phyloP scores from a whole-genome alignment of 2,888 invertebrate species.

The Lottia scabra region DNA sequence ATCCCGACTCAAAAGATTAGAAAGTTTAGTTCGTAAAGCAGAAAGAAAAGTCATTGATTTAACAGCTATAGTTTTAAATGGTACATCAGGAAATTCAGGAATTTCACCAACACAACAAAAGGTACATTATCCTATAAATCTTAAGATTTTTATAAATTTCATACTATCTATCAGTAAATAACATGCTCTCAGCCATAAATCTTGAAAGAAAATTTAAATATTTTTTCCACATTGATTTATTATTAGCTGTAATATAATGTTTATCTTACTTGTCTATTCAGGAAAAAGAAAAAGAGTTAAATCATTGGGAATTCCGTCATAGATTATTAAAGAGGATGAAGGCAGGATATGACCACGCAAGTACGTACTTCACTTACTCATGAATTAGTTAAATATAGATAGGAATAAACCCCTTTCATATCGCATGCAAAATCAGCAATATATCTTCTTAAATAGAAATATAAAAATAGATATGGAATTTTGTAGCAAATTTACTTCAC shows the following conservation, averaged over 20 bases:
- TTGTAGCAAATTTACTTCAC: too few species aligned
- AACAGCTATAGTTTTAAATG: slow-evolving; percentile 71
- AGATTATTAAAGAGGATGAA: slow-evolving; percentile 84
- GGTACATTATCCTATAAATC: slow-evolving; percentile 30
- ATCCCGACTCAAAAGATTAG: slow-evolving; percentile 57
- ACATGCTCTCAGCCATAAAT: too few species aligned
- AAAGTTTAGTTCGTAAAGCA: slow-evolving; percentile 75
- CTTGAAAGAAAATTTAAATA: background rate
- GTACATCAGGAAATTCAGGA: slow-evolving; percentile 47
- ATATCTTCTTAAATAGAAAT: too few species aligned
- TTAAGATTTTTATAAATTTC: background rate
- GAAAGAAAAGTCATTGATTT: slow-evolving; percentile 86
- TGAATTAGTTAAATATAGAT: background rate
- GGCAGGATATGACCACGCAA: slow-evolving; percentile 87
- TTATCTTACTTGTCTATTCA: slow-evolving; percentile 28
- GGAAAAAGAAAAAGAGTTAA: slow-evolving; percentile 72
- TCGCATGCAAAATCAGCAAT: too few species aligned
- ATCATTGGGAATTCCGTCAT: slow-evolving; percentile 88
- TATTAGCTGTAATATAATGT: too few species aligned
- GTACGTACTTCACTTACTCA: slow-evolving; percentile 69
- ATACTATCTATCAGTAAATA: too few species aligned
- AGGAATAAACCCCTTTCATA: too few species aligned
- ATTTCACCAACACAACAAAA: slow-evolving; percentile 56
- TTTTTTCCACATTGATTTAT: background rate
- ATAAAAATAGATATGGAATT: too few species aligned